phyloP scores from a whole-genome alignment of 2,113 vertebrate species.

The Xerus inauris region DNA sequence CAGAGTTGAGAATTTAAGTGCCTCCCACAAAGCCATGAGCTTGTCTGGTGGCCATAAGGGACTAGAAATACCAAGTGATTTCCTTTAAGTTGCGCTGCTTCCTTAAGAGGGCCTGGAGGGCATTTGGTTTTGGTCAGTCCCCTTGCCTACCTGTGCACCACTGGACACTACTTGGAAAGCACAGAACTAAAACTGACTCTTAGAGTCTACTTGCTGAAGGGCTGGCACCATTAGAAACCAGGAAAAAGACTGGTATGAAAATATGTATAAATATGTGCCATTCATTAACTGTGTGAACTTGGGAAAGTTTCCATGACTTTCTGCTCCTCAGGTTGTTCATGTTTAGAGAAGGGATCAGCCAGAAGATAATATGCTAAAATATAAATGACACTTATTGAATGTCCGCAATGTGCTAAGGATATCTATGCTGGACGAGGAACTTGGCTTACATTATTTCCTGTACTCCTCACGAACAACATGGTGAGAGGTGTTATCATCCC shows the following conservation, averaged over 20 bases:
- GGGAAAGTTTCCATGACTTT: not conserved
- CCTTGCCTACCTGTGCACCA: not conserved
- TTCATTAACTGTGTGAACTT: not conserved
- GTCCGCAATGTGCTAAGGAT: not conserved
- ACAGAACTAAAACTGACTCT: not conserved
- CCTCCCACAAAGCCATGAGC: not conserved
- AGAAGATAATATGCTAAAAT: not conserved
- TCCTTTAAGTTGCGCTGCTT: not conserved
- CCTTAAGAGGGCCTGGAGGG: not conserved
- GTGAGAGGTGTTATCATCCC: not conserved
- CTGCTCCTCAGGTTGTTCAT: not conserved
- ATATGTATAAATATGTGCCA: not conserved
- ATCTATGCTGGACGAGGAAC: not conserved
- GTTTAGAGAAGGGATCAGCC: not conserved
- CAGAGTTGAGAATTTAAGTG: not conserved
- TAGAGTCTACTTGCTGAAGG: not conserved
- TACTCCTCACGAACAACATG: not conserved
- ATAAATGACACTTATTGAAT: not conserved
- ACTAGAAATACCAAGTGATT: not conserved
- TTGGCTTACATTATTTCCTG: not conserved
- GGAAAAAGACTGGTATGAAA: not conserved
- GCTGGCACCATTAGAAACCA: not conserved
- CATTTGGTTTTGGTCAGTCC: not conserved
- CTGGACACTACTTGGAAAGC: not conserved
- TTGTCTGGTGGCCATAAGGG: not conserved